Conservation (phyloP, 1,140 invertebrate species). For the Dufourea novaeangliae region DNA sequence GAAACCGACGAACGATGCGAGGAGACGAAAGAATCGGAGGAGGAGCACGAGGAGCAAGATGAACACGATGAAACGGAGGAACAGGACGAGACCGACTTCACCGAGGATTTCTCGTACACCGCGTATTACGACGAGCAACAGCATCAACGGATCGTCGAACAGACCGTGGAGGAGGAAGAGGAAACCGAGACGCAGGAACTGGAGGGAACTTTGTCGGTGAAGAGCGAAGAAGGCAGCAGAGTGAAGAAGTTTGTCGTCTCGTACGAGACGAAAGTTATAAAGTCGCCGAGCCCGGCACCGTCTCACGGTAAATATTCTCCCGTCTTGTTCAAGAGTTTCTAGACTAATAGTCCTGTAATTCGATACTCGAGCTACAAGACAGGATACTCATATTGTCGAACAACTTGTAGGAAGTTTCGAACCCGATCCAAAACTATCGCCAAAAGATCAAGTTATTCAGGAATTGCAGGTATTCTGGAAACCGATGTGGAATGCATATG, state of each 20-base stretch:
- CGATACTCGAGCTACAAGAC: no score
- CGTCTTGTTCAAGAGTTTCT: no score
- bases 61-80: constrained; percentile 60
- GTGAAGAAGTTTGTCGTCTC: constrained; percentile 80
- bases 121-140: constrained; percentile 63
- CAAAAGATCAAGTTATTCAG: constrained; percentile 80
- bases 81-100: constrained; percentile 54
- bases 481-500: constrained; percentile 46
- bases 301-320: constrained; percentile 71
- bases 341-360: no score
- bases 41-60: constrained; percentile 34
- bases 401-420: constrained; percentile 77
- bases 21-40: constrained; percentile 19
- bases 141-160: constrained; percentile 68
- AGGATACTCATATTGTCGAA: neutral
- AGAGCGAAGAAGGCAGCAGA: constrained; percentile 74
- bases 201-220: constrained; percentile 74
- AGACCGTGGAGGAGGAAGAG: constrained; percentile 64
- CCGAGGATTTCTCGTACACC: constrained; percentile 63
- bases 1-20: neutral
- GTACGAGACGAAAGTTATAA: constrained; percentile 76
- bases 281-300: constrained; percentile 71
- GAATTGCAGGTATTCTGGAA: constrained; percentile 77
- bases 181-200: constrained; percentile 74
- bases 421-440: constrained; percentile 77